Evolutionary conservation across 2,888 invertebrate species (phyloP).

Genomic region (Agrochola lota): DNA sequence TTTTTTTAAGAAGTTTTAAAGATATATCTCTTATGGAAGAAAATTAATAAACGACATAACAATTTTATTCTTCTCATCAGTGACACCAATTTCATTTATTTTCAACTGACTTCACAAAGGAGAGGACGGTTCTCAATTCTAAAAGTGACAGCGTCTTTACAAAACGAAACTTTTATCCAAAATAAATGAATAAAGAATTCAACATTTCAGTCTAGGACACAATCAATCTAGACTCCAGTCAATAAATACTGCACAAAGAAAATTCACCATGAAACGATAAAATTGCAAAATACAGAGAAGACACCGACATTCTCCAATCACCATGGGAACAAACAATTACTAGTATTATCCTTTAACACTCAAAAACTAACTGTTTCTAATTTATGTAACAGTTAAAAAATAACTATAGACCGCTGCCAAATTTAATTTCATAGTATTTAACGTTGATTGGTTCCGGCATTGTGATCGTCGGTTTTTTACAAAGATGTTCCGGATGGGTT

Average conservation of each 20-base stretch:
- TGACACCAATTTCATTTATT: background rate
- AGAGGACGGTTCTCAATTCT: background rate
- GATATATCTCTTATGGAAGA: no score
- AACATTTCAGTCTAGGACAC: background rate
- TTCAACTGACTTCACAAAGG: background rate
- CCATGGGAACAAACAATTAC: conserved; percentile 41
- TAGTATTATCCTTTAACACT: conserved; percentile 17
- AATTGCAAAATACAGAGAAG: conserved; percentile 35
- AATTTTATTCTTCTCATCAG: background rate
- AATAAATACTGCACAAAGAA: conserved; percentile 4
- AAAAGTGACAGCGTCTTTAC: accelerated
- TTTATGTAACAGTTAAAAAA: conserved; percentile 60
- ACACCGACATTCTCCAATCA: conserved; percentile 23
- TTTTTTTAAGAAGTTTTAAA: no score
- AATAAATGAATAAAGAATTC: background rate
- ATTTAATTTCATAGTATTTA: conserved; percentile 72
- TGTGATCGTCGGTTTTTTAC: conserved; percentile 64
- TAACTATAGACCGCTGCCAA: conserved; percentile 58
- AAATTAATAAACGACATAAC: no score
- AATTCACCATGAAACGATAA: conserved; percentile 40
- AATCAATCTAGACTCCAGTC: conserved; percentile 16
- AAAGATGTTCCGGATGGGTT: conserved; percentile 54
- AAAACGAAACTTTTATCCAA: no score
- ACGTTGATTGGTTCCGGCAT: conserved; percentile 61
- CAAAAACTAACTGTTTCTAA: conserved; percentile 60